phyloP scores from a whole-genome alignment of 2,888 invertebrate genomes.

The Lithophane socia region DNA sequence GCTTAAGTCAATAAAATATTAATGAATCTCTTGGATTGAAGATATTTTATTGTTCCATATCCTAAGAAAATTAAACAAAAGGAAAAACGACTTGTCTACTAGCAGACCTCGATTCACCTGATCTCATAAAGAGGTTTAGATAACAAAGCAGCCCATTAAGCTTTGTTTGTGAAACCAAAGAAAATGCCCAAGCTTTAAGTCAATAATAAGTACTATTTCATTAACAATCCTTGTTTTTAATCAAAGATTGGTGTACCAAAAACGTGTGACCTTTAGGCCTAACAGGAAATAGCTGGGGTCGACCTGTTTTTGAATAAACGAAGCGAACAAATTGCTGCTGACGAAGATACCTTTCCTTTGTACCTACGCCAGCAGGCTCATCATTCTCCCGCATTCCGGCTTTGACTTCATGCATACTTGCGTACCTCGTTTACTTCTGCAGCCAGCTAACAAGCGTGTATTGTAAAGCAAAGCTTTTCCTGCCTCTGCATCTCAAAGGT shows the following conservation, averaged over 20 bases:
- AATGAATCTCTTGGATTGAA: neutral
- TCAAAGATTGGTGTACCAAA: neutral
- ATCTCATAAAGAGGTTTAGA: slow-evolving; percentile 21
- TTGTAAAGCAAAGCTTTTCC: neutral
- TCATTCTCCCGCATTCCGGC: neutral
- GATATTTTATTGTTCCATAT: slow-evolving; percentile 1
- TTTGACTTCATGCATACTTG: neutral
- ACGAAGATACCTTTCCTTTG: neutral
- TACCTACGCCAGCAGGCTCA: neutral
- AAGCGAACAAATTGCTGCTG: slow-evolving; percentile 7
- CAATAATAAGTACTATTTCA: neutral
- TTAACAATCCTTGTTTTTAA: slow-evolving; percentile 1
- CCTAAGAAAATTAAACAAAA: slow-evolving; percentile 15
- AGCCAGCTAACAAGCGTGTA: neutral
- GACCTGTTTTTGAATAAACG: slow-evolving; percentile 9
- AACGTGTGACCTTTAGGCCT: neutral
- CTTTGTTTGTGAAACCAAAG: slow-evolving; percentile 25
- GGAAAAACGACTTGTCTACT: slow-evolving; percentile 1
- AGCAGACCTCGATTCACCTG: slow-evolving; percentile 10
- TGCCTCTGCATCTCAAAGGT: neutral
- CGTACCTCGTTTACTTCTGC: neutral
- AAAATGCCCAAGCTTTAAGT: slow-evolving; percentile 4
- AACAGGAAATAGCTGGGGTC: neutral
- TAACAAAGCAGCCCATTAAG: slow-evolving; percentile 13
- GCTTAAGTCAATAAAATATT: neutral